Base-by-base conservation (phyloP, 2,888 invertebrate genomes). In the Ceraclea dissimilis region DNA sequence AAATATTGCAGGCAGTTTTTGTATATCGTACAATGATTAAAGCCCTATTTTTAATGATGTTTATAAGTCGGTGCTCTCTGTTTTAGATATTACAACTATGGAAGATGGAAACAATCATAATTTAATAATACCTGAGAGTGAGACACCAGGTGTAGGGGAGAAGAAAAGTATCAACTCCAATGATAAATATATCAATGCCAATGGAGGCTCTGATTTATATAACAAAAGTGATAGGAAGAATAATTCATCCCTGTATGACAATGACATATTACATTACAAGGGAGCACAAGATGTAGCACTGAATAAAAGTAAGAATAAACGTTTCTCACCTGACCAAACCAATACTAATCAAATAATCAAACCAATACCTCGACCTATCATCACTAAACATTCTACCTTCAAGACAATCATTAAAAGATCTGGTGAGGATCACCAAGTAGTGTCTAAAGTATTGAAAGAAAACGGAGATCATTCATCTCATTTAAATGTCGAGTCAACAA, bases 31-130 rank as follows among this genome's bases (percentile, higher is more conserved):
- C 26, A 13, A n/a, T 8, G 39, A 8, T 8, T 2, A 39, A 39
- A 8, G 39, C 10, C 5, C 10, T 26, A 39, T 39, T 39, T 2
- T 18, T 19, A 18, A 19, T 4, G 10, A 26, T 26, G 26, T 26
- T 26, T 6, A 6, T 26, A 26, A 26, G 5, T 26, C 26, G 26
- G 4, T 26, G 26, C 10, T 26, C 4, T 46, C 16, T 46, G 10
- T 46, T 20, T 18, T 46, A 46, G 46, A 46, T 17, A 10, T 46
- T n/a, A 75, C 77, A 76, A 76, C 72, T 77, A 78, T 78, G 78
- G 78, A 78, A 73, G 77, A 77, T 76, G 75, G 76, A 75, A 76
- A 75, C 71, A 67, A 68, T 68, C 67, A 50, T 18, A 55, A 53
- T 39, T 39, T 13, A 4, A 39, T 13, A 39, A 13, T n/a, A 39